Base-by-base conservation (phyloP, 2,888 invertebrate genomes). In the Macrophya annulata region DNA sequence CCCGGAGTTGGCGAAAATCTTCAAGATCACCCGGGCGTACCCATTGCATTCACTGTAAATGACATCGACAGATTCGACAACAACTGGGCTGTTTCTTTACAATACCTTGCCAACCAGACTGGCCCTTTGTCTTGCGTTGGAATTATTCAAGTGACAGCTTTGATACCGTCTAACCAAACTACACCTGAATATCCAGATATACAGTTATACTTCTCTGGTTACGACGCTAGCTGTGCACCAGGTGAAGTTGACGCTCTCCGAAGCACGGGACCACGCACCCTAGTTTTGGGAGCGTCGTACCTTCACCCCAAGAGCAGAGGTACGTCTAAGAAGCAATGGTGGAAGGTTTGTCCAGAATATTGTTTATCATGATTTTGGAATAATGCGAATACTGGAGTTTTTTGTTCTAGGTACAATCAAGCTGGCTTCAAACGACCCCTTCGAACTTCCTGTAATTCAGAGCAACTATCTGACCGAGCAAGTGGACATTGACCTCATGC, bases 391-490 rank as follows among this genome's bases (percentile, higher is more conserved):
- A 17, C 9, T 59, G n/a, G 21, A 17, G 12, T 6, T 4, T 59
- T 25, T n/a, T 82, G 59, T 55, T 87, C 21, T 84, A 92, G 93
- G 93, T 0, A 94, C 94, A 89, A 88, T 96, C 4, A 94, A 95
- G 6, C 94, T 98, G 31, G 94, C 94, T 74, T 96, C 96, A 0
- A 94, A 94, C 1, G 94, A 98, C 92, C 97, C 97, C 0, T 89
- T 94, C 21, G 94, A 95, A 10, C 94, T 95, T 59, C 98, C 98
- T 0, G 87, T 95, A 12, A 96, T 98, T 93, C 95, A 96, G 90
- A 96, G 97, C 1, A 97, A 97, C 93, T 98, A 98, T 93, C 94
- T 97, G 88, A 93, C 94, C 0, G 95, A 96, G 25, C 95, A 95
- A 0, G 94, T 95, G 85, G 97, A 98, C 88, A 90, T 96, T 1